Conservation (phyloP, 2,797 vertebrate genomes). For the Paratrypauchen microcephalus region DNA sequence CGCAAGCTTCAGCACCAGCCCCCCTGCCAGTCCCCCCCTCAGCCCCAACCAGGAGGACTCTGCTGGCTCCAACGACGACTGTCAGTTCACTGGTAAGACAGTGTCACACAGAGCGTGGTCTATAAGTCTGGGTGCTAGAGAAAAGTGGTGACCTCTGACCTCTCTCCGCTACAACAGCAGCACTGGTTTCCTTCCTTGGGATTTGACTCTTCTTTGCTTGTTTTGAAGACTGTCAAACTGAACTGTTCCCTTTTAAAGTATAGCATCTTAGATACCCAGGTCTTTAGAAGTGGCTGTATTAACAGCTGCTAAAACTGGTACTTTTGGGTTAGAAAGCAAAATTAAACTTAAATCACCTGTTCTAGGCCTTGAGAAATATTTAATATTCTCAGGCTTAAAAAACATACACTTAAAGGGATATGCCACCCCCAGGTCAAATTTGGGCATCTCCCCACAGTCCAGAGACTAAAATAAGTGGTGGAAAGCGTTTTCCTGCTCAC, state of each 20-base stretch:
- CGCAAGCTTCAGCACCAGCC: slow-evolving; percentile 87
- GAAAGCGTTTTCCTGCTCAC: no score
- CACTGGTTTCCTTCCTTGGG: not conserved
- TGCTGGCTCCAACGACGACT: slow-evolving; percentile 83
- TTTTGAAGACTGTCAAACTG: not conserved
- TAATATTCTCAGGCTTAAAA: slow-evolving; percentile 22
- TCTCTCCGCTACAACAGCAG: slow-evolving; percentile 12
- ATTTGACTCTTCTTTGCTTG: not conserved
- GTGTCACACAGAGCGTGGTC: slow-evolving; percentile 1
- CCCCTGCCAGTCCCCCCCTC: slow-evolving; percentile 83
- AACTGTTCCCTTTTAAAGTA: not conserved
- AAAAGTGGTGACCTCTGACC: slow-evolving; percentile 8
- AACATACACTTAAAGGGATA: no score
- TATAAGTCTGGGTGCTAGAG: no score
- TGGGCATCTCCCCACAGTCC: no score
- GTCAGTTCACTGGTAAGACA: slow-evolving; percentile 78
- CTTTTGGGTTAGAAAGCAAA: no score
- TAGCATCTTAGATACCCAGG: not conserved
- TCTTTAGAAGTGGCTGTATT: not conserved
- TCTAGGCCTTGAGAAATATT: slow-evolving; percentile 4
- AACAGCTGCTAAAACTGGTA: not conserved
- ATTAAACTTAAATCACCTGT: slow-evolving; percentile 32
- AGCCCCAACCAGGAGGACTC: slow-evolving; percentile 89
- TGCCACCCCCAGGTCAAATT: no score
- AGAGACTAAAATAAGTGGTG: no score